Evolutionary conservation across 1,140 invertebrate species (phyloP).

Genomic region (Drosophila saltans): DNA sequence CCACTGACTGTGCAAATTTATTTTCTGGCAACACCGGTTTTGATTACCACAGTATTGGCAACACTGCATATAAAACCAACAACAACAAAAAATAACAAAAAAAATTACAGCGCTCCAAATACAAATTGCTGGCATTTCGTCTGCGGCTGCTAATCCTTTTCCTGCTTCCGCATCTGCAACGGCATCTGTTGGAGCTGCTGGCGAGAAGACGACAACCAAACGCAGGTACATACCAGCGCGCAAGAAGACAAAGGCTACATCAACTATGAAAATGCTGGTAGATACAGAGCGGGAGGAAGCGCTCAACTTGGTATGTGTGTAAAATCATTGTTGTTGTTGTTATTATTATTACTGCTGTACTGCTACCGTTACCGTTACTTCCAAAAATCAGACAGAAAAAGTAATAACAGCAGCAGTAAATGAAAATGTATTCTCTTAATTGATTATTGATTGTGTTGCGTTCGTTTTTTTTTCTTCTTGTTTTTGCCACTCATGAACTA

Average conservation of each 20-base stretch:
- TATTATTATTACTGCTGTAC: conserved; percentile 10
- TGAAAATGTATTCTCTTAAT: conserved; percentile 37
- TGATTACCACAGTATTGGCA: background rate
- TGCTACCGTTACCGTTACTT: conserved; percentile 33
- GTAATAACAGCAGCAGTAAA: conserved; percentile 1
- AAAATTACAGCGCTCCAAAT: conserved; percentile 68
- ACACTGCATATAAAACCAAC: conserved; percentile 13
- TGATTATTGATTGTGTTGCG: conserved; percentile 55
- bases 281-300: conserved; percentile 93
- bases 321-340: conserved; percentile 4
- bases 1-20: background rate
- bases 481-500: conserved; percentile 19
- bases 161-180: conserved; percentile 27
- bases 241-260: conserved; percentile 72
- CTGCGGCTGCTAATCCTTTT: conserved; percentile 33
- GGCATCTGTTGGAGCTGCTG: conserved; percentile 6
- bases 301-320: conserved; percentile 89
- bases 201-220: conserved; percentile 45
- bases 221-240: conserved; percentile 72
- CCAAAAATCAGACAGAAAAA: conserved; percentile 8
- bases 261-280: conserved; percentile 85
- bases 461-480: conserved; percentile 38
- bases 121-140: conserved; percentile 68
- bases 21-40: conserved; percentile 1
- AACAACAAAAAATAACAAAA: conserved; percentile 55